Conservation (phyloP, 2,888 invertebrate species). For the Agapostemon virescens region DNA sequence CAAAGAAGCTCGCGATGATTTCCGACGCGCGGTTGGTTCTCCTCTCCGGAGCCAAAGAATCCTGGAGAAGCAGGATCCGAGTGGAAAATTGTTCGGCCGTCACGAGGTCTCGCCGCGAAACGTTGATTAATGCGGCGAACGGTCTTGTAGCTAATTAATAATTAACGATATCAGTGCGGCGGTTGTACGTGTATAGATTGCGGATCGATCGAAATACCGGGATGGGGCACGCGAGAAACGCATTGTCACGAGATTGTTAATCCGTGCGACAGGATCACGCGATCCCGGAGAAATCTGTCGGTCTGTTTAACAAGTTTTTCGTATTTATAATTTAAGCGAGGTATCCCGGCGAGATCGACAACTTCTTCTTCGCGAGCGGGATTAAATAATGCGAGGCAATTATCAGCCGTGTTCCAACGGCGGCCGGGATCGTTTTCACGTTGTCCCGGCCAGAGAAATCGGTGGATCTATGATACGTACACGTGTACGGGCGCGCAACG, state of each 20-base stretch:
- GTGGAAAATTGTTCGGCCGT: neutral
- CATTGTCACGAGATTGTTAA: conserved; percentile 67
- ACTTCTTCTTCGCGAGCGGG: neutral
- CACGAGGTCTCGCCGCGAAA: neutral
- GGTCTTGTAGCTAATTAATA: conserved; percentile 48
- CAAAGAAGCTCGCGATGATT: neutral
- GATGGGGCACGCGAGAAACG: conserved; percentile 61
- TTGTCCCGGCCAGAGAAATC: neutral
- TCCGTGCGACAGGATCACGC: conserved; percentile 50
- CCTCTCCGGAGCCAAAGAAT: neutral
- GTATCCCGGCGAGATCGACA: conserved; percentile 20
- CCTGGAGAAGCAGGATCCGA: neutral
- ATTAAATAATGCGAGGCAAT: conserved; percentile 2
- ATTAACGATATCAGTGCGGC: conserved; percentile 53
- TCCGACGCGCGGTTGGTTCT: neutral
- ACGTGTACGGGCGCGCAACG: too few species aligned
- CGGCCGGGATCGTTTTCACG: neutral
- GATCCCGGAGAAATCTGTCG: conserved; percentile 56
- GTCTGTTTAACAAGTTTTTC: conserved; percentile 37
- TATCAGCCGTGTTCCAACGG: neutral
- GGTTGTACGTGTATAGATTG: conserved; percentile 55
- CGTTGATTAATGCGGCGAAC: conserved; percentile 44
- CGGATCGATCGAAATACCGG: conserved; percentile 48
- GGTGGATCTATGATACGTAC: neutral
- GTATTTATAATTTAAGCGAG: conserved; percentile 23